A percentile compares a stretch with the other conserved stretches of the same genome.
Conservation (phyloP, 2,888 invertebrate genomes). For the Dasysyrphus tricinctus region DNA sequence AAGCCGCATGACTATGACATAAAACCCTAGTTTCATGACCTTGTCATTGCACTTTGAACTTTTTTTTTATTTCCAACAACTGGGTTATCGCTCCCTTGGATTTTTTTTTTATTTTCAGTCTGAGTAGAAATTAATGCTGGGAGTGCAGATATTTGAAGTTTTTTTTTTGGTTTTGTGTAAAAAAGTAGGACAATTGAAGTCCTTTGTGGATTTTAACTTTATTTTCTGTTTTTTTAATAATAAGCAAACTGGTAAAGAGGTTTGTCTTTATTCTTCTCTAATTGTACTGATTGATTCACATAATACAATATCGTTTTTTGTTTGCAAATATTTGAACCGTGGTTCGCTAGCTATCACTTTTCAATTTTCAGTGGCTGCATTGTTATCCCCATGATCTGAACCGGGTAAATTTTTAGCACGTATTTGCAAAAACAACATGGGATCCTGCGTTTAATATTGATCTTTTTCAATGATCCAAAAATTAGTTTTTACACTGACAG, state of each 20-base stretch:
- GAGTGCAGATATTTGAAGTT: slow-evolving; percentile 2
- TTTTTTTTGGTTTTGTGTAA: not conserved
- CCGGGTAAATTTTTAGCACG: too few relatives aligned
- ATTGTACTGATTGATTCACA: slow-evolving; percentile 14
- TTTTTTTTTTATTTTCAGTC: slow-evolving; percentile 1
- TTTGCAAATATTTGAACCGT: too few relatives aligned
- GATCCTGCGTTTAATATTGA: too few relatives aligned
- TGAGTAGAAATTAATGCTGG: slow-evolving; percentile 20
- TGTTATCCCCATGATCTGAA: too few relatives aligned
- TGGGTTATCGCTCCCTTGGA: slow-evolving; percentile 40
- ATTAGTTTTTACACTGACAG: too few relatives aligned
- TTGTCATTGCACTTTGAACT: slow-evolving; percentile 71
- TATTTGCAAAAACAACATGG: too few relatives aligned
- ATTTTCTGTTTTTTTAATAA: slow-evolving; percentile 4
- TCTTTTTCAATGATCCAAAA: too few relatives aligned
- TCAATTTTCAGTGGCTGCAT: too few relatives aligned
- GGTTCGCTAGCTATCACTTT: too few relatives aligned
- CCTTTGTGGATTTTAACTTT: slow-evolving; percentile 34
- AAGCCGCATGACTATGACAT: slow-evolving; percentile 39
- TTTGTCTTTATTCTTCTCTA: not conserved
- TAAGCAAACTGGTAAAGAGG: not conserved
- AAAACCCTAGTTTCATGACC: slow-evolving; percentile 58
- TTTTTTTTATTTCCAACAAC: slow-evolving; percentile 31
- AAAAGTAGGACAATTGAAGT: slow-evolving; percentile 20
- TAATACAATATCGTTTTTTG: not conserved